Conservation (phyloP, 2,888 invertebrate genomes). For the Tipula vernalis region DNA sequence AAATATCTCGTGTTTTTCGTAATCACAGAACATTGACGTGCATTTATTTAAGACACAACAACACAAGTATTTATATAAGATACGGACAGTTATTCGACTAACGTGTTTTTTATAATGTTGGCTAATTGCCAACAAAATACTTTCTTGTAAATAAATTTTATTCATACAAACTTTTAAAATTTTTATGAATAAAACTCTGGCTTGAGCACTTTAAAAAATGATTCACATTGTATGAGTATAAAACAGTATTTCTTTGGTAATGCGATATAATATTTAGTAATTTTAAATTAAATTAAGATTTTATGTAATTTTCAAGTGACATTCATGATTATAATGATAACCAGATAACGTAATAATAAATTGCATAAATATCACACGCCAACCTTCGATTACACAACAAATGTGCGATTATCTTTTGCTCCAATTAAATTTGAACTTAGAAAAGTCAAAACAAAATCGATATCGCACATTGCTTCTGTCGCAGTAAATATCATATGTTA, state of each 20-base stretch:
- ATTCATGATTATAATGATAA: not conserved
- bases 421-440: not conserved
- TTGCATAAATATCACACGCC: not conserved
- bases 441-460: not conserved
- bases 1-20: not conserved
- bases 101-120: not conserved
- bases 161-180: not conserved
- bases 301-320: not conserved
- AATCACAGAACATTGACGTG: not conserved
- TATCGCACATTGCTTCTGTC: not conserved
- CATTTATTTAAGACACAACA: not conserved
- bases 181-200: not conserved
- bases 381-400: not conserved
- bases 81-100: not conserved
- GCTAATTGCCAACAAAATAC: not conserved
- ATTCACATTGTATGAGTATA: not conserved
- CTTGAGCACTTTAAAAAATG: not conserved
- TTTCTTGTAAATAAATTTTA: not conserved
- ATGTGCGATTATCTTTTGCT: not conserved
- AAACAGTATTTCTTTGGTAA: not conserved
- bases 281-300: not conserved
- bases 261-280: not conserved
- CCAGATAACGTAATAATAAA: not conserved
- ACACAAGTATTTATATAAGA: too few relatives aligned
- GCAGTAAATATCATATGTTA: not conserved